phyloP scores from a whole-genome alignment of 92 coral and sea anemone species.

The Parazoanthus swiftii region DNA sequence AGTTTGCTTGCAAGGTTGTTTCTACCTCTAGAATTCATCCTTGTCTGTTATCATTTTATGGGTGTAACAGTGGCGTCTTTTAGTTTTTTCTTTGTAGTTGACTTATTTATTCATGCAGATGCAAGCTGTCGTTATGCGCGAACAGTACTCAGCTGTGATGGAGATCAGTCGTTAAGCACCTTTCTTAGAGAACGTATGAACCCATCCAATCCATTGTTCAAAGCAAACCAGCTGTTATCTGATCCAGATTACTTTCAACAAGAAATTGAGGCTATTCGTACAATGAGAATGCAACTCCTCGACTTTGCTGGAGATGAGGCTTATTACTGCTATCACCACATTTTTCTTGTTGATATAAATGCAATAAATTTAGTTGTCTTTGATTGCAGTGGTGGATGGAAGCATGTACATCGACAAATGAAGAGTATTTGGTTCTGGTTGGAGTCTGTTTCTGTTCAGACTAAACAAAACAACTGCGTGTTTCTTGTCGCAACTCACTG shows the following conservation, averaged over 20 bases:
- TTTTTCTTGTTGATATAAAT: conserved; percentile 39
- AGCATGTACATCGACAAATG: not conserved
- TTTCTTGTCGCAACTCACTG: conserved; percentile 56
- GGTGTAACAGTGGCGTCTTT: not conserved
- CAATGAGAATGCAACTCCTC: conserved; percentile 44
- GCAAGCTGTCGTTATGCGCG: not conserved
- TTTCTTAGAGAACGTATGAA: not conserved
- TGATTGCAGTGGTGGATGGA: conserved; percentile 6
- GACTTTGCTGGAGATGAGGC: conserved; percentile 66
- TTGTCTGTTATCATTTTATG: not conserved
- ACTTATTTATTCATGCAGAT: not conserved
- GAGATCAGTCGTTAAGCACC: no score
- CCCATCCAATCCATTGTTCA: not conserved
- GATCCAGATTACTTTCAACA: not conserved
- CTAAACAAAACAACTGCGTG: conserved; percentile 15
- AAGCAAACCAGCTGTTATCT: not conserved
- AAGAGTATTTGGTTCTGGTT: conserved; percentile 55
- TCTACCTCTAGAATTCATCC: not conserved
- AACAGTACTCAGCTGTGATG: not conserved
- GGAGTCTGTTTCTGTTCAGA: conserved; percentile 47
- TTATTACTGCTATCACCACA: conserved; percentile 52
- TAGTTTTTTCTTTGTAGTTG: not conserved
- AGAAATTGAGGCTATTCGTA: not conserved
- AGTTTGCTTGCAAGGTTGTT: not conserved
- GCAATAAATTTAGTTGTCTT: conserved; percentile 50